Percentiles rank a stretch among this genome's conserved stretches.
These are phyloP conservation scores for Pelecanoides urinatrix DNA, from an alignment of 2,113 vertebrate species.

Conservation along the genomic window DNA sequence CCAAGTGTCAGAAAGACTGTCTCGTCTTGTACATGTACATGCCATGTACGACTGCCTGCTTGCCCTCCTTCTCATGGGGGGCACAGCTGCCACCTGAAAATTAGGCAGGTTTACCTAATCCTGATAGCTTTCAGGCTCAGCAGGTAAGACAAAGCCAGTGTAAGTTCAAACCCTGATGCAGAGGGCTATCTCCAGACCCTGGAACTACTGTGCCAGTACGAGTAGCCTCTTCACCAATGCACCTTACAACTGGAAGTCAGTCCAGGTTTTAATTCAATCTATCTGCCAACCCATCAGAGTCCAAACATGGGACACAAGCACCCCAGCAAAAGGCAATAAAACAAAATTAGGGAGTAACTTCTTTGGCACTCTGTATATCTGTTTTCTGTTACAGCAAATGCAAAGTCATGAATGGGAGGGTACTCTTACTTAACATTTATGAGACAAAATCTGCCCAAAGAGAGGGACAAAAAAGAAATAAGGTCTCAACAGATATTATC, in stretches of 20 bases:
- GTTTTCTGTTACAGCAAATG: background rate
- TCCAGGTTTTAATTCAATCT: background rate
- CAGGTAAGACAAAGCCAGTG: background rate
- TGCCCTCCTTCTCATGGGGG: rapidly evolving
- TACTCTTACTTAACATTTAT: background rate
- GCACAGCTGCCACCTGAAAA: background rate
- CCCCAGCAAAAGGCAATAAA: background rate
- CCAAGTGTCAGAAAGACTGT: background rate
- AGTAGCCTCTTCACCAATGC: background rate
- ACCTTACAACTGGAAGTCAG: background rate
- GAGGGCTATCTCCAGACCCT: background rate
- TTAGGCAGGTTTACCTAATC: background rate
- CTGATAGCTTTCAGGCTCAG: background rate
- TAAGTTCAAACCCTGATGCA: background rate
- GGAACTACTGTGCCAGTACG: rapidly evolving
- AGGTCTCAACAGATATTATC: background rate
- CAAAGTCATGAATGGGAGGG: background rate
- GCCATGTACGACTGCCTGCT: background rate
- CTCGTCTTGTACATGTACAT: too few species aligned
- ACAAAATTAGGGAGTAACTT: background rate
- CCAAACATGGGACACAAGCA: background rate
- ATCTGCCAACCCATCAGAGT: background rate
- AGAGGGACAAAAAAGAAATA: background rate
- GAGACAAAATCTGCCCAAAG: background rate
- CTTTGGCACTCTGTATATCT: background rate